Evolutionary conservation across 1,140 invertebrate genomes (phyloP), one percentile per base, ranked within the genome.

Genomic region (Cotesia typhae): DNA sequence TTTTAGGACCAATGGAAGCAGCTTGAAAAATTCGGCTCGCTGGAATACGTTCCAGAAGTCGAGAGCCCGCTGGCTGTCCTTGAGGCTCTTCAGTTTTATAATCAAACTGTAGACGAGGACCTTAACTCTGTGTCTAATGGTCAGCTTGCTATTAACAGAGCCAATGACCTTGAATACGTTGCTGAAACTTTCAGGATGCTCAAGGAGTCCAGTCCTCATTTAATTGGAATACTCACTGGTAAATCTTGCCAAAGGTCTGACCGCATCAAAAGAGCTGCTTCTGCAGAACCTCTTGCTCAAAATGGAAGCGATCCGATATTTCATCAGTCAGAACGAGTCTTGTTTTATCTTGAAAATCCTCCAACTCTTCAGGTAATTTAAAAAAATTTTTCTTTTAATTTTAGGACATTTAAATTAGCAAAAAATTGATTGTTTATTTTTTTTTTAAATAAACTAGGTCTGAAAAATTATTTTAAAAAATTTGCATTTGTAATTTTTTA

Each of bases 171-270:
- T 20, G 77, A 83, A n/a, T 47, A 73, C 14, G 67, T 85, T 64
- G 64, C 77, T n/a, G 78, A 84, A n/a, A 76, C 73, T 4, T 85
- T 80, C 37, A 80, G 80, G 17, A 64, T 66, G 0, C 9, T 83
- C 1, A 77, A 69, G 57, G 79, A 83, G 10, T 74, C 74, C 0
- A 85, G 65, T 70, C 76, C 79, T 9, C 81, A 79, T 47, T 66
- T 81, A 7, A 69, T 83, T 57, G 77, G 78, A 41, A 75, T 75
- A 14, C 67, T 87, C 4, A 85, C 84, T n/a, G 85, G 85, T 37
- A 80, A 75, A 47, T 76, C 75, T 4, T 87, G 85, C 67, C 57
- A 79, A 72, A 47, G 74, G 4, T 76, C 74, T 4, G 83, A 85
- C 17, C 77, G 84, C 17, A 71, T 73, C 9, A 83, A 78, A 57